Evolutionary conservation across 1,140 invertebrate species (phyloP).

Genomic region (Gonatopus flavifemur): DNA sequence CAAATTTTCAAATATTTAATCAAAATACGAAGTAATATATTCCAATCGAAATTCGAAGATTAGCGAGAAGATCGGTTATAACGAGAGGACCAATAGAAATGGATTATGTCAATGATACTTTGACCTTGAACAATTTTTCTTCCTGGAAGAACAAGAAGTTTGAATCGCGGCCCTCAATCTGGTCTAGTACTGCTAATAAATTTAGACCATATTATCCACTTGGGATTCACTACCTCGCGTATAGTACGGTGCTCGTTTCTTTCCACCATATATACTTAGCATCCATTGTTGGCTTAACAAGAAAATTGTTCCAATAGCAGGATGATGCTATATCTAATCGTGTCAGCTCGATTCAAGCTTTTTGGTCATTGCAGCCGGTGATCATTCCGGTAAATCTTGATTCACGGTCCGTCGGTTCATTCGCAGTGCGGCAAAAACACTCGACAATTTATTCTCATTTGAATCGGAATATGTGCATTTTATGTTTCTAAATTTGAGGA

Average conservation of each 20-base stretch:
- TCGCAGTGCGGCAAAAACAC: neutral
- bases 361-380: conserved; percentile 14
- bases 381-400: conserved; percentile 18
- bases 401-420: conserved; percentile 18
- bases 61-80: too few species aligned
- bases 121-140: conserved; percentile 16
- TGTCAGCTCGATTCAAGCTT: conserved; percentile 10
- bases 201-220: conserved; percentile 55
- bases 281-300: conserved; percentile 40
- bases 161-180: conserved; percentile 17
- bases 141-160: conserved; percentile 10
- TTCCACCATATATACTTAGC: conserved; percentile 33
- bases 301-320: conserved; percentile 43
- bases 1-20: too few species aligned
- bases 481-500: too few species aligned
- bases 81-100: too few species aligned
- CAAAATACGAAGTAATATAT: too few species aligned
- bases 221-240: conserved; percentile 30
- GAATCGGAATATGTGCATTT: too few species aligned
- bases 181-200: conserved; percentile 33
- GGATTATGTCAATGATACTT: conserved; percentile 7
- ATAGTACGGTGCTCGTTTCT: conserved; percentile 19
- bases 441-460: too few species aligned
- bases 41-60: too few species aligned
- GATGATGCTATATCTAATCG: conserved; percentile 27